Percentiles rank a stretch among this genome's conserved stretches.
Conservation (phyloP, 2,113 vertebrate species). For the Mobula birostris region DNA sequence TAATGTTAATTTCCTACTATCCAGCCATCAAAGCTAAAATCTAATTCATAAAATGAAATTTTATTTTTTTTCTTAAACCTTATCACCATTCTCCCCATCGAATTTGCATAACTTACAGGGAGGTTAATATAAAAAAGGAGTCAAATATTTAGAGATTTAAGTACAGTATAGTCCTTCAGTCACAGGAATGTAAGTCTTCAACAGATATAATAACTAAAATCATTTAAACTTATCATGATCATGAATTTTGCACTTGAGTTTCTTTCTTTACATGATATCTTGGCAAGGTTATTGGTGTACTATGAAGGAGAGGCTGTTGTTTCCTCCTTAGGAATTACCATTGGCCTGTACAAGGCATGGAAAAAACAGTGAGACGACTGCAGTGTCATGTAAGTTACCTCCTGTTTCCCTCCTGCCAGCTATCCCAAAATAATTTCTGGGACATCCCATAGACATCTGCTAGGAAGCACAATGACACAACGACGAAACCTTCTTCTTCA, state of each 20-base stretch:
- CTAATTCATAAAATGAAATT: background rate
- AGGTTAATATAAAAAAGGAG: background rate
- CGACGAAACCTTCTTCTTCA: too few relatives aligned
- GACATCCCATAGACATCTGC: background rate
- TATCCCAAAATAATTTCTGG: too few relatives aligned
- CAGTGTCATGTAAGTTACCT: background rate
- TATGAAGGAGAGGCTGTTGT: background rate
- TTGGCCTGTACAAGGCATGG: background rate
- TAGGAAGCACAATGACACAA: too few relatives aligned
- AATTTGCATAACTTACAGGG: background rate
- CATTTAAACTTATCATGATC: background rate
- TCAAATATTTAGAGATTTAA: background rate
- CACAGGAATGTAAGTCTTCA: background rate
- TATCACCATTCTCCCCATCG: background rate
- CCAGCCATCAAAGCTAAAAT: background rate
- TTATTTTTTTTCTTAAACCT: constrained; percentile 8
- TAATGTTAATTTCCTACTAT: background rate
- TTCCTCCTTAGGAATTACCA: background rate
- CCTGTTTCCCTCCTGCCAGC: background rate
- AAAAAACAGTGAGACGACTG: background rate
- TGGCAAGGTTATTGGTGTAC: background rate
- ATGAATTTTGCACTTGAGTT: background rate
- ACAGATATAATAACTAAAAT: background rate
- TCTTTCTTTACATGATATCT: background rate
- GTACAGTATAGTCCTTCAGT: background rate